Evolutionary conservation across 1,140 invertebrate species (phyloP), one percentile per base, ranked within the genome.

Genomic region (Hirudo medicinalis): DNA sequence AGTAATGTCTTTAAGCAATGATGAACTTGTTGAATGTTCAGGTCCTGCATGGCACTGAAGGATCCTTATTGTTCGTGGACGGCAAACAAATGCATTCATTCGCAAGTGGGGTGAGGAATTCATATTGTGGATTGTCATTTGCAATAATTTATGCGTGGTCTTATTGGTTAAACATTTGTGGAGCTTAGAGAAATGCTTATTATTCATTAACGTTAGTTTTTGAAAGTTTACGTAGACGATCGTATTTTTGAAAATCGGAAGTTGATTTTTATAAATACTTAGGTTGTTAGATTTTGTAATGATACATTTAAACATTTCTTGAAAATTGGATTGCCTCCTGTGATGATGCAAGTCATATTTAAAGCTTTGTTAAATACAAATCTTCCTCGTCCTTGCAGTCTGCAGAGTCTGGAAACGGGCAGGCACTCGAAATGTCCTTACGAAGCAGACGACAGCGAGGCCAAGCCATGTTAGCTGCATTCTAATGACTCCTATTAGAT

Each of bases 51-150:
- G 0, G 87, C 87, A 22, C 84, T 97, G 29, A 92, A 94, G 85
- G 95, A 98, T 84, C 95, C 95, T 0, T 93, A 97, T 81, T 99
- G 96, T 84, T 93, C 92, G 15, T 99, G 95, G 94, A 89, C 71
- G 0, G 72, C 78, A 22, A 72, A 73, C 6, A 57, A 75, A 43
- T 82, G 80, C 75, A 32, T 22, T 25, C 29, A 70, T 53, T 70
- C 69, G 17, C 29, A 54, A 25, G 22, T 53, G 3, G 69, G 69
- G 69, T 70, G n/a, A 54, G 69, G 1, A 15, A 36, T 19, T 27
- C 2, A 2, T 0, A 3, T 68, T 22, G 11, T 63, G 8, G 55
- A 15, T 6, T 63, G 43, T 49, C 11, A 13, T 49, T 49, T 49
- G 13, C 9, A 49, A 49, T 49, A 5, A 13, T 49, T 49, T 49